Percentiles rank a stretch among this genome's conserved stretches.
phyloP scores from a whole-genome alignment of 2,797 vertebrate genomes.

The Acomys russatus region DNA sequence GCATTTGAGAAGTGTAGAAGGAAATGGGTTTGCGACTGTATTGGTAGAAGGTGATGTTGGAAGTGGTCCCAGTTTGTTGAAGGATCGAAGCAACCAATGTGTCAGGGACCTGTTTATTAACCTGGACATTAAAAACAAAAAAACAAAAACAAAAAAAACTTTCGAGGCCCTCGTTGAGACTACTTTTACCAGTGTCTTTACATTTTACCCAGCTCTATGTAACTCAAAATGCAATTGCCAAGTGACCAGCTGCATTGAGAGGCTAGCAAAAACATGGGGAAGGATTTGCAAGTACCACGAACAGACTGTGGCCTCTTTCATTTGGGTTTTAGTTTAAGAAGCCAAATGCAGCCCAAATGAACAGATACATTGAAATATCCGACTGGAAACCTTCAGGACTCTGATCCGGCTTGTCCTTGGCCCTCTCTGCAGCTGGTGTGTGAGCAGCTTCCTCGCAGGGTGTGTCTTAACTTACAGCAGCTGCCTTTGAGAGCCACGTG shows the following conservation, averaged over 20 bases:
- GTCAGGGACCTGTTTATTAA: not conserved
- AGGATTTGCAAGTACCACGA: not conserved
- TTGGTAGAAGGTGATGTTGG: not conserved
- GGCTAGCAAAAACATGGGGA: not conserved
- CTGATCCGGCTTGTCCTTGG: not conserved
- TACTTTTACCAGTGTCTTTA: slow-evolving; percentile 5
- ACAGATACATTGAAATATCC: slow-evolving; percentile 17
- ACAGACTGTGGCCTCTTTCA: not conserved
- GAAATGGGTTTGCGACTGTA: not conserved
- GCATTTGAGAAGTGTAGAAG: not conserved
- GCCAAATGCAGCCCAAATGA: not conserved
- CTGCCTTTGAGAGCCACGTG: slow-evolving; percentile 68
- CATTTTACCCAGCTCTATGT: not conserved
- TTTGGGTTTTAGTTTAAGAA: slow-evolving; percentile 14
- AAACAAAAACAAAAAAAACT: too few species aligned
- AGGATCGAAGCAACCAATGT: not conserved
- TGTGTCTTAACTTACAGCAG: slow-evolving; percentile 62
- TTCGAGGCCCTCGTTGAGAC: not conserved
- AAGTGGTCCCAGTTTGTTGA: not conserved
- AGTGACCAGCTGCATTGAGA: not conserved
- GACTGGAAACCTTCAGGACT: not conserved
- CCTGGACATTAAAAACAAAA: too few species aligned
- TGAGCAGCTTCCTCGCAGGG: slow-evolving; percentile 32
- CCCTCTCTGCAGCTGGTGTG: not conserved
- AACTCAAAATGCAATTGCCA: slow-evolving; percentile 12